Percentiles rank a stretch among this genome's conserved stretches.
These are phyloP conservation scores for Dicrostonyx torquatus DNA, from an alignment of 2,797 vertebrate species.

Conservation along the genomic window DNA sequence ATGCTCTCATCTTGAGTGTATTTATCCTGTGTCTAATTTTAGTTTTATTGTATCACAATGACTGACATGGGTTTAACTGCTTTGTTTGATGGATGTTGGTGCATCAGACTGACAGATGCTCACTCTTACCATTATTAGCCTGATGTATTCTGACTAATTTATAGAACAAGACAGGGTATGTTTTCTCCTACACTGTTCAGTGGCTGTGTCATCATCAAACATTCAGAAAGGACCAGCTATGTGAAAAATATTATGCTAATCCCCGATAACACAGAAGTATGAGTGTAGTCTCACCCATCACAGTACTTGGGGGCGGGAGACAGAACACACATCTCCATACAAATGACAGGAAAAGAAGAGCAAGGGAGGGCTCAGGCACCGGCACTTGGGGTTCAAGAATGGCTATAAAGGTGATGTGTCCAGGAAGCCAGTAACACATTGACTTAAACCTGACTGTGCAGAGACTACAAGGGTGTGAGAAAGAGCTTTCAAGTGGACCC, in stretches of 20 bases:
- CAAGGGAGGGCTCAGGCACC: not conserved
- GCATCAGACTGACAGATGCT: constrained; percentile 36
- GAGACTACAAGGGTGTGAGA: not conserved
- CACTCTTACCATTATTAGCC: not conserved
- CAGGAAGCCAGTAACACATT: not conserved
- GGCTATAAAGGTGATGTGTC: not conserved
- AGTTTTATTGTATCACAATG: constrained; percentile 62
- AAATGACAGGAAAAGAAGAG: not conserved
- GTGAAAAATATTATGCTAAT: not conserved
- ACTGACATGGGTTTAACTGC: constrained; percentile 46
- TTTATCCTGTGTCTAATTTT: constrained; percentile 58
- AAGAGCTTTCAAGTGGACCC: not conserved
- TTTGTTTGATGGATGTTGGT: constrained; percentile 50
- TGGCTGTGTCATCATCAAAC: not conserved
- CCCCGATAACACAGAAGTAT: not conserved
- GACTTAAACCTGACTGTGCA: not conserved
- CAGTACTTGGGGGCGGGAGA: not conserved
- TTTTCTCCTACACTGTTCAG: constrained; percentile 44
- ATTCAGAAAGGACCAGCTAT: not conserved
- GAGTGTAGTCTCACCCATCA: not conserved
- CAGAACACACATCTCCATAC: not conserved
- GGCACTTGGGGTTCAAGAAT: not conserved
- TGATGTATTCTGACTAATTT: constrained; percentile 60
- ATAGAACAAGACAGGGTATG: not conserved
- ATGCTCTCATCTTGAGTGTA: not conserved